Base-by-base conservation (phyloP, 2,113 vertebrate genomes). In the Cisticola juncidis region DNA sequence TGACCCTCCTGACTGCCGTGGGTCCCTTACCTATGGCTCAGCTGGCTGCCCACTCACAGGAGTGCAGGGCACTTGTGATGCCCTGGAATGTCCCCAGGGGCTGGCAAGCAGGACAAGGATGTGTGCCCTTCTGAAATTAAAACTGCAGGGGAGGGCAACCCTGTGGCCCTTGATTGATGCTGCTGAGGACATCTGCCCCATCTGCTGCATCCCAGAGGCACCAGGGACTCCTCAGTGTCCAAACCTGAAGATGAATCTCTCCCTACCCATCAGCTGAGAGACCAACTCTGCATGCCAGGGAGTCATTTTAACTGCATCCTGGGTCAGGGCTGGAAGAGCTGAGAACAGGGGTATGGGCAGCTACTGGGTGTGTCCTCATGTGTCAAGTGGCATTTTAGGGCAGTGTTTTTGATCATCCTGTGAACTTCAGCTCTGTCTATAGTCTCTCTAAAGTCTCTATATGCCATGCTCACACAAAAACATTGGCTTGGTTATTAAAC, bases 141-240 rank as follows among this genome's bases (percentile, higher is more conserved):
- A 80, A 24, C 31, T 62, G 12, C 16, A 83, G 14, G 9, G 14
- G 9, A 77, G 9, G 12, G 26, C 5, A 40, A 20, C 29, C 12
- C n/a, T 74, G 60, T 26, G 24, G 50, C 7, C 29, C 11, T 76
- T 1, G 0, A 47, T 0, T 1, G 5, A 56, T 44, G 35, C 18
- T 64, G 14, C 20, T 80, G 62, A 77, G 36, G 28, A 20, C 31
- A 45, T 5, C 15, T 58, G 4, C 18, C 28, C 70, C 31, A 25
- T 5, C 2, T 58, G 8, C 36, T 47, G 57, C 40, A 22, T 54
- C 65, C 45, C 18, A 74, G 45, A 62, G 64, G 36, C 23, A n/a
- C 10, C 38, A 47, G 29, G 9, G 18, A 24, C 7, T 44, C 6
- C 36, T 57, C 54, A 54, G 5, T 28, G 26, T 35, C 57, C 35